Percentiles rank a stretch among this genome's conserved stretches.
Evolutionary conservation across 2,888 invertebrate genomes (phyloP).

Genomic region (Xanthia togata): DNA sequence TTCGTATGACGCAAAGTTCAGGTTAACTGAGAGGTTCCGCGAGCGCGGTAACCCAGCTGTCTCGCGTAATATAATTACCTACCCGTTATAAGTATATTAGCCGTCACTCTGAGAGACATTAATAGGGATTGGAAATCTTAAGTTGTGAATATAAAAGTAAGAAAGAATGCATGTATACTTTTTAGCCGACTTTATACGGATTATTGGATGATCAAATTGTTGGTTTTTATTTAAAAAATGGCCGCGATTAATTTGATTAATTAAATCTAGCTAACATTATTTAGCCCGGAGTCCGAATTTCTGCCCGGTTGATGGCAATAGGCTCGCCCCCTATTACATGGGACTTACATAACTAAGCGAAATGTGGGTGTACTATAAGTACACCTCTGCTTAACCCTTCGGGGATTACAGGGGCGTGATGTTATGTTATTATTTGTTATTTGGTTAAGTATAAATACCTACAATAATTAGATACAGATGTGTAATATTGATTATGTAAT

Average conservation of each 20-base stretch:
- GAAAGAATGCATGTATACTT: neutral
- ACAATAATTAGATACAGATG: neutral
- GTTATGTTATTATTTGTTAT: too few relatives aligned
- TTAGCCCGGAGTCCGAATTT: too few relatives aligned
- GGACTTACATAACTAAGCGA: too few relatives aligned
- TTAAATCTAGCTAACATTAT: neutral
- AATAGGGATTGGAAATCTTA: constrained; percentile 17
- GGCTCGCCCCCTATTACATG: too few relatives aligned
- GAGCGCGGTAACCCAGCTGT: constrained; percentile 39
- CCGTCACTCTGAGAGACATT: constrained; percentile 23
- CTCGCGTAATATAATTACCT: constrained; percentile 49
- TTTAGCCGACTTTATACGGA: neutral
- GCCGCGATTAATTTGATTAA: neutral
- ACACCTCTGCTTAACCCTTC: too few relatives aligned
- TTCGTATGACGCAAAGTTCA: constrained; percentile 38
- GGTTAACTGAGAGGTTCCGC: constrained; percentile 43
- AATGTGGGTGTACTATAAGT: too few relatives aligned
- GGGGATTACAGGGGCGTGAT: too few relatives aligned
- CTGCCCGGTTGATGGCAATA: too few relatives aligned
- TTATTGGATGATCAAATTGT: neutral
- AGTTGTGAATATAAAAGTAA: neutral
- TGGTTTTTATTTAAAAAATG: neutral
- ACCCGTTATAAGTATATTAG: constrained; percentile 25
- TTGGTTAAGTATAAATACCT: neutral
- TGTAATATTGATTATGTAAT: neutral